Base-by-base conservation (phyloP, 1,140 invertebrate species). In the Plutomurus gul region DNA sequence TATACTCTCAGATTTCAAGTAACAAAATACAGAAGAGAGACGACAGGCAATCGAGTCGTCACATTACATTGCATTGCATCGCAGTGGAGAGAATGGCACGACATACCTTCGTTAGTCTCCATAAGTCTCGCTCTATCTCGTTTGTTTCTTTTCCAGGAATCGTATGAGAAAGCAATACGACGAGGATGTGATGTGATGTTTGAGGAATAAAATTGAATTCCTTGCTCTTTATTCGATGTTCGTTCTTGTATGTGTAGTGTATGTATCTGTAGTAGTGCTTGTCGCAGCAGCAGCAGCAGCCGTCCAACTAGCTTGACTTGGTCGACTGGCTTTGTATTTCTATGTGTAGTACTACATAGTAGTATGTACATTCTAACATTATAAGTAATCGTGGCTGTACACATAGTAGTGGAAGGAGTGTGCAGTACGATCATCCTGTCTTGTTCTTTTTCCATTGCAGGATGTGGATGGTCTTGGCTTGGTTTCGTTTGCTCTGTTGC, bases 171-270 rank as follows among this genome's bases (percentile, higher is more conserved):
- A 65, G 56, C 56, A 65, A 65, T 65, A 65, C 27, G 27, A 65
- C 56, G 43, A 47, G 46, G 73, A 46, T 36, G 46, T 36, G 40
- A 47, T 74, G 71, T 47, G 40, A 40, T 49, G 40, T 46, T 60
- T 39, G 47, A 76, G 75, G 25, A 76, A 49, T 47, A 76, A 76
- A 76, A 76, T 56, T 56, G 75, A 76, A 76, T 56, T 56, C 47
- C 75, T 76, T 16, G 37, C 51, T 56, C 40, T 56, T 76, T 33
- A 47, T 37, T 37, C 27, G n/a, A 49, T 36, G 33, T 18, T 56
- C 16, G 20, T 18, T 37, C 74, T 20, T 33, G 6, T 36, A 8
- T 70, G 6, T 33, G 7, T 43, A 13, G 39, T 43, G 39, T 43
- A 8, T 43, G 39, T 43, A 43, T 10, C 39, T 43, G 7, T 43